Evolutionary conservation across 2,797 vertebrate species (phyloP), one percentile per base, ranked within the genome.

Genomic region (Luscinia megarhynchos): DNA sequence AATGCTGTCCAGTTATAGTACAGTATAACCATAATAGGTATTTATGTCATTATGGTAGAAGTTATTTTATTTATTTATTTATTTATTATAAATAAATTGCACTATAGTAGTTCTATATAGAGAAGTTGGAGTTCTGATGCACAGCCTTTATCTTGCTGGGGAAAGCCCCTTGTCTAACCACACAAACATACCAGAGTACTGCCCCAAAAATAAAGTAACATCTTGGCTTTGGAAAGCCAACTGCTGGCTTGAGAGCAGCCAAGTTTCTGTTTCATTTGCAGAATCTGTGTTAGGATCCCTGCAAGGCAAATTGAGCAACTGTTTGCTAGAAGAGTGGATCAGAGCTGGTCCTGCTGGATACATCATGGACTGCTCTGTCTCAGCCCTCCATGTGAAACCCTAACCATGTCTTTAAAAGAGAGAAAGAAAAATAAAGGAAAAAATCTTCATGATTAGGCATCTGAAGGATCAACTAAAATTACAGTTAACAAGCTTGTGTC

Each of bases 401-500:
- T 64, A 74, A 69, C 13, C 7, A 4, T 11, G 12, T 21, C 77
- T 84, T 64, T 6, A 46, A 90, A 41, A 50, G 36, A 64, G 19
- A 66, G 32, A 61, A 61, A 64, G 30, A 73, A 89, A 84, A 80
- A 48, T 9, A 30, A 67, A 80, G 30, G 1, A 29, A 59, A 76
- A 62, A 63, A 51, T 32, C 32, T 76, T 92, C 46, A 45, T 95
- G 83, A 89, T 92, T 91, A 96, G 84, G 62, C 87, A 87, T 85
- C 55, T 83, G 89, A 90, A 93, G 84, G 62, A 90, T 92, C 84
- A 74, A 62, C 78, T 78, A 85, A 94, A 91, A 92, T 75, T 80
- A 34, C 54, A 77, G 84, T 74, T 96, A 92, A 92, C 92, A 86
- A 69, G 94, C 89, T 95, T 93, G 84, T 62, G 79, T 85, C 87